Base-by-base conservation (phyloP, 2,113 vertebrate species). In the Leptocoma aspasia region DNA sequence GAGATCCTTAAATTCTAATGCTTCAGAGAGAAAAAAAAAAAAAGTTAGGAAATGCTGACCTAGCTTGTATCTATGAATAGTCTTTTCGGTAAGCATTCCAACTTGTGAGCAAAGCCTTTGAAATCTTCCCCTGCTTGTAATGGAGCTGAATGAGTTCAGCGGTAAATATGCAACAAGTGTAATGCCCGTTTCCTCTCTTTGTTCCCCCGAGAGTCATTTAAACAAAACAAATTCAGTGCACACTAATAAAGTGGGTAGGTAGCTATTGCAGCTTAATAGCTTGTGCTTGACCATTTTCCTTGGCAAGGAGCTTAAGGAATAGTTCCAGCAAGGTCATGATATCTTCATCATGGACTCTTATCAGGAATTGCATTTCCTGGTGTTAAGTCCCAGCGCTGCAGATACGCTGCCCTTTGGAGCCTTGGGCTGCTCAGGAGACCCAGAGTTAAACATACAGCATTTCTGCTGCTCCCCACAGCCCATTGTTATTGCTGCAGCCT, bases 121-220 rank as follows among this genome's bases (percentile, higher is more conserved):
- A 95, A 92, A 88, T 76, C 70, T 92, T 95, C 45, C 72, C 47
- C 23, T 0, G 1, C 39, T 71, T 78, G 57, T 49, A 86, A 59
- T 5, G 76, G 75, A 95, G 92, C 89, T 94, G 94, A 91, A 95
- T 83, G 90, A 37, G 52, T 66, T 88, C 54, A 37, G 63, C 1
- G 2, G 93, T 94, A 88, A 96, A 95, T 89, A 95, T 81, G 91
- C 94, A 96, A 90, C 95, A 94, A 95, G 89, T 94, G 92, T 64
- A 94, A 84, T 60, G 86, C 83, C 82, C 11, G 10, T 56, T 97
- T 95, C 95, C 52, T 5, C 45, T 68, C 92, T 71, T 94, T 86
- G 86, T 82, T 97, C 96, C 83, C 83, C 65, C 0, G 76, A 31
- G 89, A 92, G 86, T 70, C 91, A 33, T 92, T 95, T 27, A 59